Evolutionary conservation across 2,113 vertebrate species (phyloP), one percentile per base, ranked within the genome.

Genomic region (Myocastor coypus): DNA sequence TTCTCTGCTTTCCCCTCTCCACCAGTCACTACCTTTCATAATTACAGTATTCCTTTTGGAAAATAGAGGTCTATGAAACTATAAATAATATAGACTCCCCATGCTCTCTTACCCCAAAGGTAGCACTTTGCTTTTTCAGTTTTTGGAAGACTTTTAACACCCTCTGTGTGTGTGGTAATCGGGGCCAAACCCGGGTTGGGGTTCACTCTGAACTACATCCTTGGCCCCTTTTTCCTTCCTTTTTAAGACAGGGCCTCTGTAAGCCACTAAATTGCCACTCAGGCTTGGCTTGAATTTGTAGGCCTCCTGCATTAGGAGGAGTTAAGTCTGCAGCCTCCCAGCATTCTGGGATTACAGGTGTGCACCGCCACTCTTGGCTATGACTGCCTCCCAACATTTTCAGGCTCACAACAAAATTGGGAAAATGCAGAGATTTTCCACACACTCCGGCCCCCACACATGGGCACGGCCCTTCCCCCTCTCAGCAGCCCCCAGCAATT

Each of bases 11-110:
- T 85, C 17, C 26, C 40, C 16, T 92, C 40, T 17, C 37, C 4
- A 32, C 10, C 75, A 46, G 24, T 57, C 32, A 81, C 40, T 3
- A 16, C 42, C 77, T 50, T 69, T 86, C 59, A 32, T 63, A 82
- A 50, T 82, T 83, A 24, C 0, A 71, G 20, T 40, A 32, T 5
- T 88, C 8, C 57, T 89, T 91, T 94, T 42, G 22, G 55, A 96
- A 93, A 96, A 92, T 64, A 88, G 8, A 95, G 63, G 78, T 52
- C 91, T 75, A 85, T 85, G n/a, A 40, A 63, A 71, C 69, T 78
- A 69, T 63, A 63, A 78, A 77, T 71, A 69, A 77, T 71, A 69
- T 63, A 78, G 46, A 87, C 75, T 46, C 46, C 64, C 34, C 12
- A 1, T 40, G 37, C 10, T 57, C 89, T 94, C 63, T 92, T 80